phyloP scores from a whole-genome alignment of 2,797 vertebrate genomes.

The Gadopsis marmoratus region DNA sequence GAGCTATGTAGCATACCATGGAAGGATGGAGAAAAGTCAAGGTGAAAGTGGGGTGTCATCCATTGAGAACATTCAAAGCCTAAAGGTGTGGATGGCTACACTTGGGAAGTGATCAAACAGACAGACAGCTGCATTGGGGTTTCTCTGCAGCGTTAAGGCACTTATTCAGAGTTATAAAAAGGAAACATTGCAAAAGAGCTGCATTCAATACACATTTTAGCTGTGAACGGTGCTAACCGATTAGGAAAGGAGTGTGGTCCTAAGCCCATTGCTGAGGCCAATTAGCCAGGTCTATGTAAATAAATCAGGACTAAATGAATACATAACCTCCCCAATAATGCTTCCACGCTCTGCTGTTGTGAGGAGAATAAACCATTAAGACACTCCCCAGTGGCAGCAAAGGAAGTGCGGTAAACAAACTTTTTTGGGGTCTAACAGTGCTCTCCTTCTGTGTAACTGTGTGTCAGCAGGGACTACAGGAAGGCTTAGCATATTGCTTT shows the following conservation, averaged over 20 bases:
- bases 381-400: slow-evolving; percentile 36
- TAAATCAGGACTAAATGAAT: slow-evolving; percentile 68
- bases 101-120: slow-evolving; percentile 31
- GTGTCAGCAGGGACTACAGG: slow-evolving; percentile 62
- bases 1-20: slow-evolving; percentile 27
- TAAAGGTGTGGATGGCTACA: slow-evolving; percentile 47
- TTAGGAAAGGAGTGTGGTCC: slow-evolving; percentile 29
- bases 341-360: slow-evolving; percentile 42
- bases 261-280: slow-evolving; percentile 52
- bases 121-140: background rate
- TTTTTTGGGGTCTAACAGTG: slow-evolving; percentile 57
- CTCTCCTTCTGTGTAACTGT: slow-evolving; percentile 46
- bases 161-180: slow-evolving; percentile 32
- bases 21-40: slow-evolving; percentile 50
- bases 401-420: slow-evolving; percentile 60
- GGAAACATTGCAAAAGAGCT: slow-evolving; percentile 5
- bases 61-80: slow-evolving; percentile 48
- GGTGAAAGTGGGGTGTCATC: slow-evolving; percentile 46
- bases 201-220: slow-evolving; percentile 32
- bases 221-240: slow-evolving; percentile 20
- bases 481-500: slow-evolving; percentile 72
- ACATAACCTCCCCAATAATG: slow-evolving; percentile 56
- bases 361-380: slow-evolving; percentile 59
- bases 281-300: slow-evolving; percentile 60
- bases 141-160: slow-evolving; percentile 38